Base-by-base conservation (phyloP, 2,888 invertebrate genomes). In the Gandaritis pyraliata region DNA sequence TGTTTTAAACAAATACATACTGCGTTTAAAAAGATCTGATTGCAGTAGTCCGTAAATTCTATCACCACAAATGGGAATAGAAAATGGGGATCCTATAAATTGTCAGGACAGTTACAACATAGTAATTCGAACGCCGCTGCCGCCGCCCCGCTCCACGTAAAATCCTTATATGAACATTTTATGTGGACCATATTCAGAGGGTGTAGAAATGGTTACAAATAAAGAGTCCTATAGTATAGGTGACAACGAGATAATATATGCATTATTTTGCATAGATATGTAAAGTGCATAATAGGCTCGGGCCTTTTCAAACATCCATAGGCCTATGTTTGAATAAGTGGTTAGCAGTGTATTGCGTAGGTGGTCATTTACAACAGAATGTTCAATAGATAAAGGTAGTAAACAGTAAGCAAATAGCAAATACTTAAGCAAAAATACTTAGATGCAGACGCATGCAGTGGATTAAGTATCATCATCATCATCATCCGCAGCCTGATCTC, bases 261-360 rank as follows among this genome's bases (percentile, higher is more conserved):
- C 8, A 41, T 41, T 15, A 41, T 16, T 43, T 16, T 69, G 10
- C 11, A 78, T 52, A 46, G 55, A 66, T 62, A 62, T 81, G 81
- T 70, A 77, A 82, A 83, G 73, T 72, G 59, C 39, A 38, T 38
- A 11, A 39, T 16, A 30, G 41, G 5, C 43, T 10, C 15, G 15
- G 12, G 73, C 72, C 73, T 74, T 75, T 77, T 1, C 33, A 33
- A 33, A 33, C 33, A 33, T 33, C 33, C 33, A 33, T 68, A 75
- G 71, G 64, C 61, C 68, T 63, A 71, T 82, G 74, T 86, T 83
- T 83, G 77, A 68, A 72, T 63, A 78, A 78, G 73, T 74, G 74
- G 83, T 83, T 82, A 82, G 76, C 72, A 38, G 23, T 61, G 59
- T 29, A 66, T 58, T 68, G 73, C 74, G 78, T 78, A 74, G 78